phyloP scores from a whole-genome alignment of 2,888 invertebrate species.

The Cheilosia variabilis region DNA sequence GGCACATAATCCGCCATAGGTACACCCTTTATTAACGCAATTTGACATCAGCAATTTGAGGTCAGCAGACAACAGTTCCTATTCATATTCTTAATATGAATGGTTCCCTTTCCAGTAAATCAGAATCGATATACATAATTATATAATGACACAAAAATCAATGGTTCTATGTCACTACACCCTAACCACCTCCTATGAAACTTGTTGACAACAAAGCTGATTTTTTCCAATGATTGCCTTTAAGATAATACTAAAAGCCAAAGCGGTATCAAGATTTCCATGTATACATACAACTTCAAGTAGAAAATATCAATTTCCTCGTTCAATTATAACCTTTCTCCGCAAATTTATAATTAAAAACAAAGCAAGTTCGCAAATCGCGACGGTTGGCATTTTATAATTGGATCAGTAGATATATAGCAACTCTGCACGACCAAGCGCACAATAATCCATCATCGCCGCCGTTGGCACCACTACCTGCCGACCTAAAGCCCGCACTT shows the following conservation, averaged over 20 bases:
- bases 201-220: neutral
- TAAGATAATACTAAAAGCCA: neutral
- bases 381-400: neutral
- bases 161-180: too few species aligned
- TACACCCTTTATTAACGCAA: too few species aligned
- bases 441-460: neutral
- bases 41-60: too few species aligned
- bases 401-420: neutral
- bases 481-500: neutral
- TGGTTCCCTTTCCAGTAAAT: too few species aligned
- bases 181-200: neutral
- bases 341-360: neutral
- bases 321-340: neutral
- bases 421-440: neutral
- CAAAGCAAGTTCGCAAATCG: neutral
- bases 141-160: too few species aligned
- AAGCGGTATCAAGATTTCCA: neutral
- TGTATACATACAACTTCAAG: too few species aligned
- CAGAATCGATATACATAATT: too few species aligned
- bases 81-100: too few species aligned
- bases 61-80: too few species aligned
- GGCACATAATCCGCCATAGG: too few species aligned
- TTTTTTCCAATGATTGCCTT: too few species aligned
- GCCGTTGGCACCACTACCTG: neutral
- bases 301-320: neutral